Evolutionary conservation across 2,888 invertebrate genomes (phyloP), one percentile per base, ranked within the genome.

Genomic region (Cephus rjabovi): DNA sequence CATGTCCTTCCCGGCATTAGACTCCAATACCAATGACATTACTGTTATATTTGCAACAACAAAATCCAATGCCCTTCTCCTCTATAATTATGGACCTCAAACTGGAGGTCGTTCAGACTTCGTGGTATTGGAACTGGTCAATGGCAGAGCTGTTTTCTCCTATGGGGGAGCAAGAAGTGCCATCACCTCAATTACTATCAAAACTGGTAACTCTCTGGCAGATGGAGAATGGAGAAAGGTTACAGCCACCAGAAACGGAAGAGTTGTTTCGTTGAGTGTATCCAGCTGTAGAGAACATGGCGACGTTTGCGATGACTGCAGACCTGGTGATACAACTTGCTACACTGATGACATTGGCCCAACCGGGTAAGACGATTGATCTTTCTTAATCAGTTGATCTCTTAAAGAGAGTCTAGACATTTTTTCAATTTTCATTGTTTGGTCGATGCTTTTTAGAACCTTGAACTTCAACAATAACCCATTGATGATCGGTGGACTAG

Each of bases 211-310:
- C 82, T 82, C 88, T 4, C 93, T 98, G 30, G 95, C 97, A 1
- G 96, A 98, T 90, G 98, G 98, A 0, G 94, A 94, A 82, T 99
- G 98, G 98, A 95, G 97, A 89, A 97, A 97, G 89, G 94, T 98
- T 31, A 97, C 96, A 0, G 98, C 97, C 0, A 98, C 97, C 0
- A 94, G 98, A 88, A 98, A 98, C 89, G 97, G 98, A 35, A 93
- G 97, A 82, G 97, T 97, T 0, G 95, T 97, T 84, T 97, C 97
- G 0, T 90, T 98, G 37, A 97, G 96, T 86, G 95, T 97, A 4
- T 95, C 96, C 0, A 93, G 94, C 35, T 98, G 98, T 88, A 95
- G 94, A 1, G 97, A 98, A 83, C 96, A 97, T 89, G 98, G 97
- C 0, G 97, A 97, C 88, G 92, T 95, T 74, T 98, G 98, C 88